These are phyloP conservation scores for Cynodonichthys magdalenae DNA, from an alignment of 2,797 vertebrate genomes.

Conservation along the genomic window DNA sequence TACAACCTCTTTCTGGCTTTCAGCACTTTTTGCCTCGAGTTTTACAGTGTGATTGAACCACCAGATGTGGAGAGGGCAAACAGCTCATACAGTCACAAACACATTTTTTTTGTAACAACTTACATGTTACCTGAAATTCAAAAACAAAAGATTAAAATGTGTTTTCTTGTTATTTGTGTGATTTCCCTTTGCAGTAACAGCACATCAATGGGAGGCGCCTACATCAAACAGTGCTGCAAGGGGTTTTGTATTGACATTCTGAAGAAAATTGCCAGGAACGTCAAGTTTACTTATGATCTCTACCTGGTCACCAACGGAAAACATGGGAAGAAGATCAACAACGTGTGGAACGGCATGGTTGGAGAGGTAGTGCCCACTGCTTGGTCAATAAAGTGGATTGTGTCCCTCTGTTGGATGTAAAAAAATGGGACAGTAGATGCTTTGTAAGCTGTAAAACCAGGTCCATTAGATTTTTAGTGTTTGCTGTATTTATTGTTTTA, in stretches of 20 bases:
- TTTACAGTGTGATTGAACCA: slow-evolving; percentile 65
- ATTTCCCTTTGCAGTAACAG: slow-evolving; percentile 85
- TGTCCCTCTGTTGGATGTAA: neutral
- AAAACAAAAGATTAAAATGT: neutral
- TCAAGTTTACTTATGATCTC: slow-evolving; percentile 97
- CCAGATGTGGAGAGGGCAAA: slow-evolving; percentile 56
- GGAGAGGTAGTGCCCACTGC: slow-evolving; percentile 85
- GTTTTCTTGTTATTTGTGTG: slow-evolving; percentile 26
- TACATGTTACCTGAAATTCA: slow-evolving; percentile 21
- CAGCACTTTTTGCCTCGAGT: slow-evolving; percentile 58
- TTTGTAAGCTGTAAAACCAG: too few relatives aligned
- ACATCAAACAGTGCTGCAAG: slow-evolving; percentile 96
- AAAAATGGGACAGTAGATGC: neutral
- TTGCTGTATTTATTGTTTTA: neutral
- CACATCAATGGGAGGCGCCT: slow-evolving; percentile 86
- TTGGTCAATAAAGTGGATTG: neutral
- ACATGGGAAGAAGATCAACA: slow-evolving; percentile 97
- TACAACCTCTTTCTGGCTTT: slow-evolving; percentile 49
- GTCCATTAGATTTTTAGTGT: neutral
- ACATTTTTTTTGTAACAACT: slow-evolving; percentile 7
- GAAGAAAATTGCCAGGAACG: slow-evolving; percentile 94
- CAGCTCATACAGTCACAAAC: slow-evolving; percentile 17
- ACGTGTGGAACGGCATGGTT: slow-evolving; percentile 98
- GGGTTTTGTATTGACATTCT: slow-evolving; percentile 98
- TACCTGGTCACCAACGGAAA: slow-evolving; percentile 98